A percentile compares a stretch with the other conserved stretches of the same genome.
Conservation (phyloP, 2,888 invertebrate species). For the Andrena trimmerana region DNA sequence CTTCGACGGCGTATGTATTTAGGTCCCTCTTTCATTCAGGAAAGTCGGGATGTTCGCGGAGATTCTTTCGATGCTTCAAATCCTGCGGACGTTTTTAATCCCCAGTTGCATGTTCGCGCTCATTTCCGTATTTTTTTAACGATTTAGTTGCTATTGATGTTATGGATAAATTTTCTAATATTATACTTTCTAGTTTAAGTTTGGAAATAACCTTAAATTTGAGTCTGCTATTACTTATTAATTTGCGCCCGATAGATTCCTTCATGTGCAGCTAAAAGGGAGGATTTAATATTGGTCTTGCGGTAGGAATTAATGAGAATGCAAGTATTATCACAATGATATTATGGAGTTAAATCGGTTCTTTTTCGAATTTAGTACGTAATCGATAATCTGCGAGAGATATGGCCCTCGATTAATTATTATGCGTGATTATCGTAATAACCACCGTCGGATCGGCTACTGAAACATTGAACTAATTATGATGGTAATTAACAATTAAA, state of each 20-base stretch:
- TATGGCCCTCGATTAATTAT: constrained; percentile 13
- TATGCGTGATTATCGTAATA: constrained; percentile 28
- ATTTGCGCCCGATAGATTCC: too few relatives aligned
- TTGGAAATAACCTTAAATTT: too few relatives aligned
- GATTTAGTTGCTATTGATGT: too few relatives aligned
- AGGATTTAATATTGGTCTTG: too few relatives aligned
- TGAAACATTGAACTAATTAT: constrained; percentile 33
- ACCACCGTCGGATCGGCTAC: constrained; percentile 17
- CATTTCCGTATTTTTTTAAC: neutral
- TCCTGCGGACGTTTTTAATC: neutral
- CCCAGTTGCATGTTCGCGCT: neutral
- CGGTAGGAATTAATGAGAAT: neutral
- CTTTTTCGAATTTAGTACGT: neutral
- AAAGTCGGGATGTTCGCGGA: neutral
- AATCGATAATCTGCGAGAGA: neutral
- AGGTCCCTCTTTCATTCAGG: constrained; percentile 1
- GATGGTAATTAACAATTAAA: constrained; percentile 45
- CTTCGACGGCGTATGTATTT: constrained; percentile 32
- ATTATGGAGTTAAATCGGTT: neutral
- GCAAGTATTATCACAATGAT: neutral
- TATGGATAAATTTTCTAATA: too few relatives aligned
- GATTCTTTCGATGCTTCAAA: neutral
- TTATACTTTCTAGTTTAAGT: too few relatives aligned
- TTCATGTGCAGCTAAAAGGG: too few relatives aligned
- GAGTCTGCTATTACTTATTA: too few relatives aligned